Conservation (phyloP, 2,888 invertebrate genomes). For the Morpho helenor region DNA sequence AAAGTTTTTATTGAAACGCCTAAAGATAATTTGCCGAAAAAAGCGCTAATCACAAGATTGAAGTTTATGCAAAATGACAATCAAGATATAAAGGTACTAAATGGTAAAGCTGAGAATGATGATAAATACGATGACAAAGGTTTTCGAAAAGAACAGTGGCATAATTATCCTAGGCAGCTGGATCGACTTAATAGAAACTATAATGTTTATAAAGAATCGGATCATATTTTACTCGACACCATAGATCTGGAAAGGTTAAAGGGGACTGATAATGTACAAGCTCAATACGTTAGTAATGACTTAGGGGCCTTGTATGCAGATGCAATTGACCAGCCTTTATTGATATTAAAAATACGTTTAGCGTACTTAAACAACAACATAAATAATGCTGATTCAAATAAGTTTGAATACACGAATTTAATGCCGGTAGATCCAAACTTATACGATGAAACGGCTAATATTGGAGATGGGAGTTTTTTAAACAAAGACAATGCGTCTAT, state of each 20-base stretch:
- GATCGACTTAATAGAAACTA: slow-evolving; percentile 51
- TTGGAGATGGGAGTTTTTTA: slow-evolving; percentile 32
- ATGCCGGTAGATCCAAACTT: slow-evolving; percentile 21
- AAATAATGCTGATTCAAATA: slow-evolving; percentile 33
- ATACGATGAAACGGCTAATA: slow-evolving; percentile 31
- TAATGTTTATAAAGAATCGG: slow-evolving; percentile 16
- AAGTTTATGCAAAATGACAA: slow-evolving; percentile 29
- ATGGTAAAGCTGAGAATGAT: slow-evolving; percentile 28
- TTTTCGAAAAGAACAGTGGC: slow-evolving; percentile 65
- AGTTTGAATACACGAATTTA: slow-evolving; percentile 30
- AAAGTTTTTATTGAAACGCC: slow-evolving; percentile 36
- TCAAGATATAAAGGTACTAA: slow-evolving; percentile 42
- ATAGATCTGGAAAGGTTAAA: slow-evolving; percentile 21
- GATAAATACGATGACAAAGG: slow-evolving; percentile 39
- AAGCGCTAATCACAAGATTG: slow-evolving; percentile 35
- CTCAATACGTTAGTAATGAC: slow-evolving; percentile 34
- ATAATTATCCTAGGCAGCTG: slow-evolving; percentile 63
- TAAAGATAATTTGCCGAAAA: slow-evolving; percentile 35
- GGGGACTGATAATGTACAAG: slow-evolving; percentile 26
- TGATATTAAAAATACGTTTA: slow-evolving; percentile 60
- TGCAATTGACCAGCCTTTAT: slow-evolving; percentile 47
- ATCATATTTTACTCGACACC: slow-evolving; percentile 15
- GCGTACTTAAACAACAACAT: slow-evolving; percentile 47
- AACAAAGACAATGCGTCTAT: slow-evolving; percentile 26
- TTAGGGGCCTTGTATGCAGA: slow-evolving; percentile 37